These are phyloP conservation scores for Rhipidura dahli DNA, from an alignment of 2,113 vertebrate species.

Conservation along the genomic window DNA sequence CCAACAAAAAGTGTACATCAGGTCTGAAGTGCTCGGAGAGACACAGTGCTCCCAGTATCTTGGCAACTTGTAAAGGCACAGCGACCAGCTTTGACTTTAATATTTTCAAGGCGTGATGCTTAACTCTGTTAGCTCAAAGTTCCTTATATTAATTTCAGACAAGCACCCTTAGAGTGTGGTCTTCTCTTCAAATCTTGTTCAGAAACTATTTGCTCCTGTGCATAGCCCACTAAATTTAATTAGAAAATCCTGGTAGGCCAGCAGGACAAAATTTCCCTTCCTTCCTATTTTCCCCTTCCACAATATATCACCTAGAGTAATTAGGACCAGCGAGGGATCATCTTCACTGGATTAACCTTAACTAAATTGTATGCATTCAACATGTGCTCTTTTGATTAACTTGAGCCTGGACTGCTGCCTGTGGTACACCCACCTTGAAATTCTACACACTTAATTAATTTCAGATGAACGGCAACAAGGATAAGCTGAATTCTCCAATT, in stretches of 20 bases:
- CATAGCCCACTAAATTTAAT: conserved; percentile 87
- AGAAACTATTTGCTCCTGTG: conserved; percentile 86
- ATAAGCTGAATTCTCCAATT: conserved; percentile 75
- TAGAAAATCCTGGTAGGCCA: conserved; percentile 83
- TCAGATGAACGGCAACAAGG: conserved; percentile 81
- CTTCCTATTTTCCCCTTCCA: conserved; percentile 83
- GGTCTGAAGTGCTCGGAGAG: not conserved
- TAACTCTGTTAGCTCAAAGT: not conserved
- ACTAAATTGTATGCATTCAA: conserved; percentile 84
- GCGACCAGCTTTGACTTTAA: not conserved
- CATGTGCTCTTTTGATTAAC: conserved; percentile 86
- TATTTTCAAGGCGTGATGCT: not conserved
- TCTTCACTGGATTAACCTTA: conserved; percentile 87
- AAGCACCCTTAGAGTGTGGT: conserved; percentile 66
- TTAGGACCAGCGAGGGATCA: conserved; percentile 81
- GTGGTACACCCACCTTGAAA: conserved; percentile 81
- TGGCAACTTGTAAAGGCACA: not conserved
- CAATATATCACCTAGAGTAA: conserved; percentile 84
- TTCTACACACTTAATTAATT: conserved; percentile 85
- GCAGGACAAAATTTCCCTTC: conserved; percentile 80
- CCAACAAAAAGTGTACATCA: not conserved
- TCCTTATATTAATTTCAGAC: conserved; percentile 13
- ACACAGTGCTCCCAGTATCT: rapidly evolving
- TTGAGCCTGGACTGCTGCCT: conserved; percentile 78
- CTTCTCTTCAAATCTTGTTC: conserved; percentile 69